Evolutionary conservation across 2,888 invertebrate genomes (phyloP).

Genomic region (Esperia sulphurella): DNA sequence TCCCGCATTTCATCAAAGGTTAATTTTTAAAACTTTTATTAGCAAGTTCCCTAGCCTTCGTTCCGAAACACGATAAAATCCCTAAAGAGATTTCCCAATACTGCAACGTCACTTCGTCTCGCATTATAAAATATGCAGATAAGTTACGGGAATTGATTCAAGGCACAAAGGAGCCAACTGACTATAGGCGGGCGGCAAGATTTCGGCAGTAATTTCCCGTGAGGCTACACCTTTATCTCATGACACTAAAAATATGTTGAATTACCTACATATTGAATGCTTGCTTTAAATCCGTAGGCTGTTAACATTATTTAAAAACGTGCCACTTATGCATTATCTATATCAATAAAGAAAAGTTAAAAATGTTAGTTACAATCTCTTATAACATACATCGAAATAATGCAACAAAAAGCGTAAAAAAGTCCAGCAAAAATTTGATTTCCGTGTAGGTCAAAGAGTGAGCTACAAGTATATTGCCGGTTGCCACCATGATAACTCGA

Average conservation of each 20-base stretch:
- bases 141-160: conserved; percentile 77
- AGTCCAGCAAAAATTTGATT: too few relatives aligned
- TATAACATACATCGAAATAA: too few relatives aligned
- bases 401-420: too few relatives aligned
- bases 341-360: too few relatives aligned
- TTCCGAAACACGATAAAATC: conserved; percentile 39
- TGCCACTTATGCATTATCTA: too few relatives aligned
- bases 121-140: conserved; percentile 76
- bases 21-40: conserved; percentile 24
- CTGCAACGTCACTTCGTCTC: conserved; percentile 62
- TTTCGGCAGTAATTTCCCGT: conserved; percentile 75
- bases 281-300: too few relatives aligned
- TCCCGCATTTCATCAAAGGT: conserved; percentile 5
- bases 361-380: too few relatives aligned
- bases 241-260: conserved; percentile 65
- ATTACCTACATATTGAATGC: conserved; percentile 23
- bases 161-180: conserved; percentile 70
- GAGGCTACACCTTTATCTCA: conserved; percentile 66
- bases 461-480: too few relatives aligned
- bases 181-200: conserved; percentile 63
- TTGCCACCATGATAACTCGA: too few relatives aligned
- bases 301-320: too few relatives aligned
- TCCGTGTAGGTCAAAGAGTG: too few relatives aligned
- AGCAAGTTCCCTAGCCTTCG: conserved; percentile 18
- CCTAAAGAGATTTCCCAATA: conserved; percentile 45